A percentile compares a stretch with the other conserved stretches of the same genome.
phyloP scores from a whole-genome alignment of 2,797 vertebrate genomes.

The Hybognathus amarus region DNA sequence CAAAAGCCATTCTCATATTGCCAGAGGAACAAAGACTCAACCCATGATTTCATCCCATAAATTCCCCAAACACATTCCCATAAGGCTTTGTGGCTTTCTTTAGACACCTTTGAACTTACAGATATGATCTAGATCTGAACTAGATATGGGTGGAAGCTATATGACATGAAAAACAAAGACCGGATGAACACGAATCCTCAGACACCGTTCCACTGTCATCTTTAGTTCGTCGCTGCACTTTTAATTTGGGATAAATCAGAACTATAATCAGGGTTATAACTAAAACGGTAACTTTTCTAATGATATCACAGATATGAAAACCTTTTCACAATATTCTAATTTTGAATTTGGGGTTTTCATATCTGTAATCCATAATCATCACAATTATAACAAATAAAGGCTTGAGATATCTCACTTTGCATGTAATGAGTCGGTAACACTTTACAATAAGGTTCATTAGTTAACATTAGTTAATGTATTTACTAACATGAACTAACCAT shows the following conservation, averaged over 20 bases:
- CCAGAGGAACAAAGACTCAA: background rate
- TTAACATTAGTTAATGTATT: no score
- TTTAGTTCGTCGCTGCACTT: background rate
- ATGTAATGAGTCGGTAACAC: no score
- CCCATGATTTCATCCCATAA: background rate
- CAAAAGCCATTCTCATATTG: background rate
- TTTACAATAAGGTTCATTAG: no score
- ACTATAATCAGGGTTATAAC: background rate
- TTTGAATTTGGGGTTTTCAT: no score
- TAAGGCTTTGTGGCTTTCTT: background rate
- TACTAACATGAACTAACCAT: no score
- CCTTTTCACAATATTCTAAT: no score
- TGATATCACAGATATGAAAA: no score
- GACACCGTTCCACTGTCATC: background rate
- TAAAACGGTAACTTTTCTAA: no score
- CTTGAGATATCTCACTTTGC: no score
- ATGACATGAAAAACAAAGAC: background rate
- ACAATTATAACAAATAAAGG: no score
- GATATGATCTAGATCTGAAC: background rate
- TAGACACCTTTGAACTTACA: no score
- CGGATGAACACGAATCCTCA: background rate
- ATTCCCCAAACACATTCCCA: background rate
- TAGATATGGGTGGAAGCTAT: background rate
- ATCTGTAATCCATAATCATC: no score
- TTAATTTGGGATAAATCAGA: background rate